Base-by-base conservation (phyloP, 2,113 vertebrate genomes). In the Pterophyllum scalare region DNA sequence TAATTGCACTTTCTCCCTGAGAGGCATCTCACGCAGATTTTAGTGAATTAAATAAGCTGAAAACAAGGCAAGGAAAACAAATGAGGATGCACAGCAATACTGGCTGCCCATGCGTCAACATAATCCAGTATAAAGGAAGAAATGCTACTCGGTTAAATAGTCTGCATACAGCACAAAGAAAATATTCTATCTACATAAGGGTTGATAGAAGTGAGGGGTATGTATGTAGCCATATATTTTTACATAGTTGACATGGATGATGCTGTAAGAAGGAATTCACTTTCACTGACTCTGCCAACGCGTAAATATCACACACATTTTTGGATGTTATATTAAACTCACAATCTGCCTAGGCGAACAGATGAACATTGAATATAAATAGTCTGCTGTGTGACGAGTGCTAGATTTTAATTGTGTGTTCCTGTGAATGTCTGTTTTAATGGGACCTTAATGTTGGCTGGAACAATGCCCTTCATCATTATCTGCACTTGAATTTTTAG, bases 391-490 rank as follows among this genome's bases (percentile, higher is more conserved):
- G 59, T 80, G 75, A 33, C n/a, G 31, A 60, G 62, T 22, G 70
- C 54, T 43, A 62, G n/a, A 81, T 75, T 83, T 56, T 75, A 79
- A 81, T 80, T 80, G 67, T 10, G 40, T 64, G 46, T 87, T 38
- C 54, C 57, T 38, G 17, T 9, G 12, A 87, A 80, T 80, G 79
- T 76, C 59, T 85, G 46, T 10, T 82, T 88, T 86, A 77, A 83
- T 83, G 61, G 56, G 78, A 74, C 77, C 62, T 83, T 90, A 83
- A 81, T 72, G 54, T 85, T 22, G 9, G 17, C 81, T 83, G 87
- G 77, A 88, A 83, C 56, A 75, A 87, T 84, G 87, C 85, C 77
- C 77, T 82, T 79, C 79, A 57, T 90, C 75, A 82, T 86, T 90
- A 83, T 87, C 87, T 28, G 20, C 60, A n/a, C 59, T 81, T 46